Evolutionary conservation across 1,140 invertebrate genomes (phyloP).

Genomic region (Macrocentrus cingulum): DNA sequence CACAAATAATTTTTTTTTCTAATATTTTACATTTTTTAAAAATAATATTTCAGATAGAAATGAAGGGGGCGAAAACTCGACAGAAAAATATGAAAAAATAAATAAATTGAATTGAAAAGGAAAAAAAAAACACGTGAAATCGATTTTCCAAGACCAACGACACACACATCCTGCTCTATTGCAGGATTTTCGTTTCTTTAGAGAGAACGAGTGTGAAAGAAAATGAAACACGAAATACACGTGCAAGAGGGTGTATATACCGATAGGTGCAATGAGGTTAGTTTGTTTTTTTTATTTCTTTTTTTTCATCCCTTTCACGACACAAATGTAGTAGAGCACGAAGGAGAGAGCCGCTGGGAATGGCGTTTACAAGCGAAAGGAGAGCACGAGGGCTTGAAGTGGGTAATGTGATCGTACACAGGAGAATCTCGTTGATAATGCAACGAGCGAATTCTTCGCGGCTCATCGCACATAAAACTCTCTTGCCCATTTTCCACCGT

Average conservation of each 20-base stretch:
- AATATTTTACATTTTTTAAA: too few species aligned
- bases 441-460: conserved; percentile 12
- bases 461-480: not conserved
- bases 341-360: conserved; percentile 13
- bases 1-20: too few species aligned
- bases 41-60: too few species aligned
- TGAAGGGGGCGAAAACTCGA: conserved; percentile 11
- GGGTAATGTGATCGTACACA: conserved; percentile 21
- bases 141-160: not conserved
- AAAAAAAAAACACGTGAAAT: conserved; percentile 5
- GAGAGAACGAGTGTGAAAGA: conserved; percentile 8
- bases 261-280: not conserved
- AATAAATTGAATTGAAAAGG: not conserved
- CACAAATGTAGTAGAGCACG: not conserved
- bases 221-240: conserved; percentile 10
- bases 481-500: not conserved
- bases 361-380: conserved; percentile 25
- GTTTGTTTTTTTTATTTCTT: not conserved
- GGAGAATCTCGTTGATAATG: conserved; percentile 22
- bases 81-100: not conserved
- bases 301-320: not conserved
- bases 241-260: not conserved
- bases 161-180: conserved; percentile 1
- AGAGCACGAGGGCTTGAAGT: conserved; percentile 13
- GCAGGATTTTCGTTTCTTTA: conserved; percentile 11